A percentile compares a stretch with the other conserved stretches of the same genome.
phyloP scores from a whole-genome alignment of 2,888 invertebrate genomes.

The Pediacus dermestoides region DNA sequence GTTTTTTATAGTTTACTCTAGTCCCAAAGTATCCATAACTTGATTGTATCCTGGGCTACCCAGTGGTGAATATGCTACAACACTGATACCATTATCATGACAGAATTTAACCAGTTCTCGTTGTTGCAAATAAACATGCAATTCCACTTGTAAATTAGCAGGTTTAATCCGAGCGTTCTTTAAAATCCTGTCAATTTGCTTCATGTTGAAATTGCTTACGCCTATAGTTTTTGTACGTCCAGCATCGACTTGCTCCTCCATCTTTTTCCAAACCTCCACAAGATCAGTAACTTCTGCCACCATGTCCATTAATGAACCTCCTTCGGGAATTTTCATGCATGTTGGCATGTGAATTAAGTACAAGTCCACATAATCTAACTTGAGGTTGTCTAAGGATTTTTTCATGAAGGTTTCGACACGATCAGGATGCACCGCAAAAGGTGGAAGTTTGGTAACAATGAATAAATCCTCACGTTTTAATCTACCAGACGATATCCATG shows the following conservation, averaged over 20 bases:
- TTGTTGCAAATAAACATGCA: slow-evolving; percentile 52
- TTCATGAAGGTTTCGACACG: no score
- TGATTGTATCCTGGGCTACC: slow-evolving; percentile 51
- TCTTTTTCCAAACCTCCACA: slow-evolving; percentile 9
- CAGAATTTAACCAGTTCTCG: slow-evolving; percentile 38
- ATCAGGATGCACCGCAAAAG: no score
- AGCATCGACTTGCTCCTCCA: slow-evolving; percentile 61
- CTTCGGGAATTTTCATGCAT: no score
- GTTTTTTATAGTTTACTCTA: no score
- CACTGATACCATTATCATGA: slow-evolving; percentile 19
- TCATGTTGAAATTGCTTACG: slow-evolving; percentile 74
- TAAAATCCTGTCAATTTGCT: slow-evolving; percentile 63
- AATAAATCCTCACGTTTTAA: no score
- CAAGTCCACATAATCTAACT: no score
- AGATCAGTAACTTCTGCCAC: neutral
- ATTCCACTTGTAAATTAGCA: slow-evolving; percentile 63
- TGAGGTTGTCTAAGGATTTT: no score
- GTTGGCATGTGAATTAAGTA: no score
- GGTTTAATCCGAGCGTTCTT: slow-evolving; percentile 56
- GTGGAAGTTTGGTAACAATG: no score
- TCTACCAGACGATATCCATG: slow-evolving; percentile 66
- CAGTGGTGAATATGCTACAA: slow-evolving; percentile 49
- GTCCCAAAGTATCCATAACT: slow-evolving; percentile 11
- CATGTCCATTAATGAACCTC: neutral
- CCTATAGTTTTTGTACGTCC: slow-evolving; percentile 77